Conservation (phyloP, 2,113 vertebrate species). For the Vulpes vulpes region DNA sequence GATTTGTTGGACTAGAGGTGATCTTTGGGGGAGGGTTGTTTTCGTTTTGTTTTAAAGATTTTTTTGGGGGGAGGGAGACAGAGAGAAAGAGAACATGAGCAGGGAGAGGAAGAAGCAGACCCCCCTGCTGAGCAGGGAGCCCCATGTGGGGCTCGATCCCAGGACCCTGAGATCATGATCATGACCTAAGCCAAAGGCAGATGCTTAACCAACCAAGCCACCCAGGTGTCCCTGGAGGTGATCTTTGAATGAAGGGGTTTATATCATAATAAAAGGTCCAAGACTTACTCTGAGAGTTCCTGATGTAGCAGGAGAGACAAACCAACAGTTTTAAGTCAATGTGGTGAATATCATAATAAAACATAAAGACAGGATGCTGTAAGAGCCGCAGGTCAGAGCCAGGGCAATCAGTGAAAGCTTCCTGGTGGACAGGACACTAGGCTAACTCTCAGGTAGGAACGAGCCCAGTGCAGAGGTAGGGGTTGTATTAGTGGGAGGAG, state of each 20-base stretch:
- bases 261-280: neutral
- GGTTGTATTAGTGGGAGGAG: neutral
- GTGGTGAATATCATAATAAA: neutral
- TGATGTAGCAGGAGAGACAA: neutral
- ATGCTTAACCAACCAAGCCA: too few species aligned
- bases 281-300: neutral
- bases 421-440: neutral
- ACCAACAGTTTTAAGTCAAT: neutral
- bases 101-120: too few species aligned
- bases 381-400: neutral
- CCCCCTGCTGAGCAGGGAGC: too few species aligned
- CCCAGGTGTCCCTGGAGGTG: neutral
- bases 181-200: too few species aligned
- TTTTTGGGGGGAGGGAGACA: too few species aligned
- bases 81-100: too few species aligned
- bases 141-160: too few species aligned
- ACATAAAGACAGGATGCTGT: neutral
- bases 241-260: neutral
- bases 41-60: too few species aligned
- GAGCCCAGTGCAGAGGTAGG: neutral
- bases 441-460: neutral
- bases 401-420: neutral
- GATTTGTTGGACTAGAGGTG: neutral
- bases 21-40: neutral
- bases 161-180: too few species aligned